These are phyloP conservation scores for Heliconius hortense DNA, from an alignment of 2,888 invertebrate genomes.

Conservation along the genomic window DNA sequence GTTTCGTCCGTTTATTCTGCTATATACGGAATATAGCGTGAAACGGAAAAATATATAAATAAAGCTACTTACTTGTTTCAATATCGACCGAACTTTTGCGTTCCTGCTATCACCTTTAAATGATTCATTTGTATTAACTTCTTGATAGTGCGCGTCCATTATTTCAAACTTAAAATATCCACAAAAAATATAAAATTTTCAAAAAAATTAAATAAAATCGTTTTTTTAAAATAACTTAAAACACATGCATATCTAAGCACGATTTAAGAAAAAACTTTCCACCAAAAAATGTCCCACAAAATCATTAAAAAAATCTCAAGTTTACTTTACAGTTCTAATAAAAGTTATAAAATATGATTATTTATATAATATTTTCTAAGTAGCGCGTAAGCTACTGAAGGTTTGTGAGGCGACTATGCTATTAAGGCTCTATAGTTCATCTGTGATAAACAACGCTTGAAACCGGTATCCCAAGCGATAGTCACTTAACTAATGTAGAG, in stretches of 20 bases:
- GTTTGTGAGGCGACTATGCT: background rate
- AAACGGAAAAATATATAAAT: background rate
- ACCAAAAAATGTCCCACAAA: no score
- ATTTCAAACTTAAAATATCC: background rate
- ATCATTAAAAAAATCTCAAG: no score
- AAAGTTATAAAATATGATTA: no score
- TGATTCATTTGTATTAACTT: background rate
- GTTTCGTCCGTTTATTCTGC: no score
- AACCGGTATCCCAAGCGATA: background rate
- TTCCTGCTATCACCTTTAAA: background rate
- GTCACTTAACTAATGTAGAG: background rate
- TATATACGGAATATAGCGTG: background rate
- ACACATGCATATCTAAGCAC: background rate
- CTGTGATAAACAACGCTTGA: background rate
- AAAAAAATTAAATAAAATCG: background rate
- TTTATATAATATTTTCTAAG: no score
- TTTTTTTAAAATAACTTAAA: background rate
- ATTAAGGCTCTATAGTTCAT: background rate
- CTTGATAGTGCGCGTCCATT: constrained; percentile 9
- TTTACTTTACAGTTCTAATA: no score
- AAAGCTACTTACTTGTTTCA: background rate
- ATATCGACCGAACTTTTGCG: background rate
- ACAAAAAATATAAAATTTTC: background rate
- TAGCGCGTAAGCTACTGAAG: background rate
- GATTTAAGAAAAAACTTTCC: no score